Evolutionary conservation across 2,113 vertebrate species (phyloP).

Genomic region (Furnarius figulus): DNA sequence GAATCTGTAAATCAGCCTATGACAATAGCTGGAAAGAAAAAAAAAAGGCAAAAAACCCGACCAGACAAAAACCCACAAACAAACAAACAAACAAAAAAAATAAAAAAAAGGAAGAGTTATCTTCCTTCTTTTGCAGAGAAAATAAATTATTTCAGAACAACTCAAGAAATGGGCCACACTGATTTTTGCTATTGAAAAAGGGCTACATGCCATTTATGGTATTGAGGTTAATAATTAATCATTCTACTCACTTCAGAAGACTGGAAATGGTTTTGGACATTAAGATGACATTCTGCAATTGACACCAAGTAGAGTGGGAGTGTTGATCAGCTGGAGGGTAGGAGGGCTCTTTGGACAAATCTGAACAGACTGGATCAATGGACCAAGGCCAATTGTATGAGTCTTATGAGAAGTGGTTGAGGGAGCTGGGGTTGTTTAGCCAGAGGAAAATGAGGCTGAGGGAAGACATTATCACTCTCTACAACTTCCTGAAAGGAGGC

Average conservation of each 20-base stretch:
- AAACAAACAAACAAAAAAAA: too few relatives aligned
- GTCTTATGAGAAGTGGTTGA: background rate
- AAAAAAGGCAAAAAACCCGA: too few relatives aligned
- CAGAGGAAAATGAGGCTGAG: background rate
- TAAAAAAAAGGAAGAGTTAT: background rate
- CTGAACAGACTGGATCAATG: background rate
- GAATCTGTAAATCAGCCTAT: background rate
- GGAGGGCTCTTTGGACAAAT: background rate
- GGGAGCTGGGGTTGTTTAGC: background rate
- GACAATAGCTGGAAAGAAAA: background rate
- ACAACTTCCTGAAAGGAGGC: background rate
- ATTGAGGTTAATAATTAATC: background rate
- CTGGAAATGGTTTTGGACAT: background rate
- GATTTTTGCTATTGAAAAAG: background rate
- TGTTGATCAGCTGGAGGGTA: background rate
- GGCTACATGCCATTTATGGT: background rate
- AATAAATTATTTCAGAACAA: background rate
- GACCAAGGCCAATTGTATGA: background rate
- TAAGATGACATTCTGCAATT: background rate
- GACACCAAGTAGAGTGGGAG: fast-evolving
- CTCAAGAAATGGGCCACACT: background rate
- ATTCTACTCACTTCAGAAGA: background rate
- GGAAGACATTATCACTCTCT: background rate
- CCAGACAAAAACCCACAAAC: too few relatives aligned
- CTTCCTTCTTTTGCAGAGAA: background rate